Evolutionary conservation across 2,797 vertebrate species (phyloP).

Genomic region (Mormyrus hasselquistii): DNA sequence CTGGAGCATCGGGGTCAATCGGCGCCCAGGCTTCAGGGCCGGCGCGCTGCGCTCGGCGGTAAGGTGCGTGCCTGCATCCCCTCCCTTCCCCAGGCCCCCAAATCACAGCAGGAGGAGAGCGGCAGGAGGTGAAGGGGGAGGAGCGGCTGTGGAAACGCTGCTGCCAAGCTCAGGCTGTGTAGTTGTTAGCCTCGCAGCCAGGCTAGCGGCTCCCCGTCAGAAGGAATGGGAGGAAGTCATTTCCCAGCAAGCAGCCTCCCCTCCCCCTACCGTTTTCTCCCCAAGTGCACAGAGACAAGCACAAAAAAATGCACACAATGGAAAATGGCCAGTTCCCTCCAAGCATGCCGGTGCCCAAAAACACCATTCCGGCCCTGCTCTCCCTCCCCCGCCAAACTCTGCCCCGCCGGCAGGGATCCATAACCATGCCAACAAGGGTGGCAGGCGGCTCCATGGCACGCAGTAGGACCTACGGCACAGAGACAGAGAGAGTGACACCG

Average conservation of each 20-base stretch:
- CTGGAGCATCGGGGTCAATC: constrained; percentile 41
- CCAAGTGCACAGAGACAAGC: background rate
- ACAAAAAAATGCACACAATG: constrained; percentile 2
- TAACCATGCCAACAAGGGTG: background rate
- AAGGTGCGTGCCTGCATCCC: constrained; percentile 69
- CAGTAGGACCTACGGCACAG: background rate
- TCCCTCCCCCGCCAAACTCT: background rate
- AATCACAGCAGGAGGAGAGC: constrained; percentile 20
- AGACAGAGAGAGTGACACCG: background rate
- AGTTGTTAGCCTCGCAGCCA: constrained; percentile 36
- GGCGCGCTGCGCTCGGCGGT: constrained; percentile 21
- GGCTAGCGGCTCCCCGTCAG: constrained; percentile 30
- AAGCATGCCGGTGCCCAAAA: background rate
- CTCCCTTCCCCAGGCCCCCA: constrained; percentile 35
- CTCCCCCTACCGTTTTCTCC: background rate
- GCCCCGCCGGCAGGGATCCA: background rate
- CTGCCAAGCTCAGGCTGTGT: constrained; percentile 15
- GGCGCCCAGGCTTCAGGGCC: background rate
- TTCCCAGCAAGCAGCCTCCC: constrained; percentile 45
- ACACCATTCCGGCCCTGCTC: too few species aligned
- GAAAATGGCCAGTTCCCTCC: background rate
- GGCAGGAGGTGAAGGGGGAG: constrained; percentile 19
- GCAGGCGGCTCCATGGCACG: background rate
- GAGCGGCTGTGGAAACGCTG: constrained; percentile 42
- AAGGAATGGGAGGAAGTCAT: constrained; percentile 46